These are phyloP conservation scores for Squalus acanthias DNA, from an alignment of 2,797 vertebrate species.

Conservation along the genomic window DNA sequence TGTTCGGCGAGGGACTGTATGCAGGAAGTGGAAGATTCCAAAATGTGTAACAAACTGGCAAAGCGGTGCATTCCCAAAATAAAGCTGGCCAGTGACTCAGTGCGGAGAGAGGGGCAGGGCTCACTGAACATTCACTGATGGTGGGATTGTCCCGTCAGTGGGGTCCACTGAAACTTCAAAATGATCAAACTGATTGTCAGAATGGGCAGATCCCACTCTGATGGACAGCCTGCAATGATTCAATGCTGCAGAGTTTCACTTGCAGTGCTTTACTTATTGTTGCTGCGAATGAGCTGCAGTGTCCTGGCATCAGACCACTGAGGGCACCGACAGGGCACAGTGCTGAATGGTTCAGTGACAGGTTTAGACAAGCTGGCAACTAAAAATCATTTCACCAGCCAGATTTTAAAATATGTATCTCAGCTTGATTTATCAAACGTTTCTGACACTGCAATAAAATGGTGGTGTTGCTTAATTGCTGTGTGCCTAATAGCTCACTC, in stretches of 20 bases:
- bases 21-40: background rate
- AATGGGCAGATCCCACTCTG: background rate
- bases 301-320: background rate
- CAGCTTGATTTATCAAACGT: background rate
- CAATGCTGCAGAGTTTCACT: background rate
- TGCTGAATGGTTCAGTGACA: background rate
- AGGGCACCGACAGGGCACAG: background rate
- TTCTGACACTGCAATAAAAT: background rate
- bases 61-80: background rate
- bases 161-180: background rate
- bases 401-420: background rate
- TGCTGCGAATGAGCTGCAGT: background rate
- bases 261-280: background rate
- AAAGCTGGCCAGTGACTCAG: background rate
- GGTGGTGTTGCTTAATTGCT: background rate
- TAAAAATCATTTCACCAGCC: background rate
- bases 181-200: background rate
- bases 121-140: background rate
- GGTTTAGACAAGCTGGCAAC: background rate
- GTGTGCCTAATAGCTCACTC: background rate
- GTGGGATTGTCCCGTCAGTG: background rate
- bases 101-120: background rate
- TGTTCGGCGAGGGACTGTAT: background rate
- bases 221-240: background rate
- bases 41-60: background rate